Evolutionary conservation across 2,113 vertebrate species (phyloP).

Genomic region (Ophthalmolycus amberensis): DNA sequence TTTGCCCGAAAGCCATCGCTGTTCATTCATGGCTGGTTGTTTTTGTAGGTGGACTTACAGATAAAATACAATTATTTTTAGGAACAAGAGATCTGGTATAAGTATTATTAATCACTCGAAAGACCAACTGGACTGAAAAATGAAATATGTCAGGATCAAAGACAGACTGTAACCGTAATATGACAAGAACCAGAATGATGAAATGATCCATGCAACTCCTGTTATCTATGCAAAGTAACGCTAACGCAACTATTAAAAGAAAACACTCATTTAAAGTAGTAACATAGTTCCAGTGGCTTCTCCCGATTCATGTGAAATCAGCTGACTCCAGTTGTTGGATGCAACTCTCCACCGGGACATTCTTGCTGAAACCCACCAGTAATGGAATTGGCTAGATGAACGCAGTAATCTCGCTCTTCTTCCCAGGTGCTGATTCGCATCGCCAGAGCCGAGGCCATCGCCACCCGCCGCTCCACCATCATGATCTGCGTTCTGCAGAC

Average conservation of each 20-base stretch:
- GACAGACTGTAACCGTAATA: neutral
- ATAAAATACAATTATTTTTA: neutral
- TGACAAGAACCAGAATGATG: neutral
- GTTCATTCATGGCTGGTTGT: too few relatives aligned
- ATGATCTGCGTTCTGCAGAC: constrained; percentile 86
- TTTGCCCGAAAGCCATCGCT: too few relatives aligned
- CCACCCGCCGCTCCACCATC: constrained; percentile 83
- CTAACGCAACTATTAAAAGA: too few relatives aligned
- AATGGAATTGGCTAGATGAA: neutral
- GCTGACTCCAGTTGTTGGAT: neutral
- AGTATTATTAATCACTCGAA: neutral
- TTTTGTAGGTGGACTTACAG: too few relatives aligned
- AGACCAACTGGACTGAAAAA: neutral
- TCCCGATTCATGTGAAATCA: neutral
- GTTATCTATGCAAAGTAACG: too few relatives aligned
- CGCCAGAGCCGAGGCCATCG: constrained; percentile 89
- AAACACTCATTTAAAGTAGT: too few relatives aligned
- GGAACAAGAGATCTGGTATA: too few relatives aligned
- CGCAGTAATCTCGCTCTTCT: neutral
- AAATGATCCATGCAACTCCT: neutral
- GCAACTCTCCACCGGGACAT: too few relatives aligned
- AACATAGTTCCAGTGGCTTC: neutral
- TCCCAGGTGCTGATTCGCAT: constrained; percentile 86
- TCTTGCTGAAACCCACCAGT: neutral
- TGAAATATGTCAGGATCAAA: neutral